These are phyloP conservation scores for Ephialtes manifestator DNA, from an alignment of 2,888 invertebrate species.

Conservation along the genomic window DNA sequence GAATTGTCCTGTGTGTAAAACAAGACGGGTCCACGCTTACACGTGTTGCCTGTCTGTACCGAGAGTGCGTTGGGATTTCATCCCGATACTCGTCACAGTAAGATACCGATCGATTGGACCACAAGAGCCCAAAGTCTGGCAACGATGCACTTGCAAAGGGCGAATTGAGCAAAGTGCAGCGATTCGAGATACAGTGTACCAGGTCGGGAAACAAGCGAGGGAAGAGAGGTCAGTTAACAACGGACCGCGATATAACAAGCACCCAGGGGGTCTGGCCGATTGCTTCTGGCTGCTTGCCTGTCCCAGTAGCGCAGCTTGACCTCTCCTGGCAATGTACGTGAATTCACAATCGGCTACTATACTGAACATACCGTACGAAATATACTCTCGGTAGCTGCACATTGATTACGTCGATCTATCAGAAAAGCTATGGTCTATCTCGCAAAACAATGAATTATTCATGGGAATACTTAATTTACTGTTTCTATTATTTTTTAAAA, in stretches of 20 bases:
- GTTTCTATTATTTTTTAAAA: background rate
- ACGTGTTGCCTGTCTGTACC: conserved; percentile 59
- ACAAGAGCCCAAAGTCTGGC: conserved; percentile 31
- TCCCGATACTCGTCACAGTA: conserved; percentile 55
- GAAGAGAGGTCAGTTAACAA: conserved; percentile 64
- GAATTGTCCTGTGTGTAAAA: conserved; percentile 57
- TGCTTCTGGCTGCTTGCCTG: conserved; percentile 61
- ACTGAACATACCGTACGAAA: conserved; percentile 32
- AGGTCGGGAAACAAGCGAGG: conserved; percentile 32
- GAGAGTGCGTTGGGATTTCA: conserved; percentile 45
- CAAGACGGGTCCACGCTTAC: conserved; percentile 61
- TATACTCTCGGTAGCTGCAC: conserved; percentile 18
- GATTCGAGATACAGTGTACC: conserved; percentile 48
- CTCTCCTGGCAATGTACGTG: conserved; percentile 54
- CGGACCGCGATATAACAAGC: conserved; percentile 71
- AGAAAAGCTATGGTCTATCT: background rate
- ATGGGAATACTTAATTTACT: background rate
- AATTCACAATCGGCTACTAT: conserved; percentile 58
- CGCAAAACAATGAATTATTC: background rate
- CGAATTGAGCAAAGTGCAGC: conserved; percentile 59
- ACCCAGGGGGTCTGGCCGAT: conserved; percentile 71
- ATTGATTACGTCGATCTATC: background rate
- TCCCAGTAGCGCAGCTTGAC: conserved; percentile 63
- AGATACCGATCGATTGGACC: conserved; percentile 62
- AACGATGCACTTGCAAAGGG: conserved; percentile 49